Conservation (phyloP, 1,140 invertebrate genomes). For the Pteromalus puparum region DNA sequence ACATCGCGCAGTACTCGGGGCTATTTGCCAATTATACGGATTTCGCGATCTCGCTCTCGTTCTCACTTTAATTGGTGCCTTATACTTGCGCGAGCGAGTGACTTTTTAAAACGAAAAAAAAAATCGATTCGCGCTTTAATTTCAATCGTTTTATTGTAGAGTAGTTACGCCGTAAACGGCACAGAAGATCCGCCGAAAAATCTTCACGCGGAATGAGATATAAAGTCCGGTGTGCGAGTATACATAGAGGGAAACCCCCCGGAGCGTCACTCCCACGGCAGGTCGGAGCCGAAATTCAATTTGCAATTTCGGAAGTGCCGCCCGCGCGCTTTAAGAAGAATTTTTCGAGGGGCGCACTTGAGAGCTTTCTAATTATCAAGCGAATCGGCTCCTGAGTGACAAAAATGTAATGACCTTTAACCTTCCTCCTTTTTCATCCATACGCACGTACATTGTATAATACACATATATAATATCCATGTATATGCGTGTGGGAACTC, state of each 20-base stretch:
- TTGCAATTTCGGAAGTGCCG: slow-evolving; percentile 69
- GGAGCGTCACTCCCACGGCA: slow-evolving; percentile 55
- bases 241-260: slow-evolving; percentile 43
- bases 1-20: not conserved
- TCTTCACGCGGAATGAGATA: slow-evolving; percentile 33
- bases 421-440: not conserved
- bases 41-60: not conserved
- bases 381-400: no score
- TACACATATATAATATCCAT: not conserved
- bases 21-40: slow-evolving; percentile 36
- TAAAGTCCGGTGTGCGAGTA: slow-evolving; percentile 8
- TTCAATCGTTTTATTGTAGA: not conserved
- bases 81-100: not conserved
- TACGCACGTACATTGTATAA: not conserved
- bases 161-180: slow-evolving; percentile 28
- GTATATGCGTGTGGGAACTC: not conserved
- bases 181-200: not conserved
- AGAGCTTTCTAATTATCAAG: not conserved
- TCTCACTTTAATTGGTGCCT: not conserved
- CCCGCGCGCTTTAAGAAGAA: not conserved
- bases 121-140: not conserved
- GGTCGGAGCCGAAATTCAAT: slow-evolving; percentile 63
- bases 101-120: not conserved
- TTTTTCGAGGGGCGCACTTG: not conserved
- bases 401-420: not conserved